Evolutionary conservation across 1,140 invertebrate species (phyloP).

Genomic region (Trichonephila inaurata): DNA sequence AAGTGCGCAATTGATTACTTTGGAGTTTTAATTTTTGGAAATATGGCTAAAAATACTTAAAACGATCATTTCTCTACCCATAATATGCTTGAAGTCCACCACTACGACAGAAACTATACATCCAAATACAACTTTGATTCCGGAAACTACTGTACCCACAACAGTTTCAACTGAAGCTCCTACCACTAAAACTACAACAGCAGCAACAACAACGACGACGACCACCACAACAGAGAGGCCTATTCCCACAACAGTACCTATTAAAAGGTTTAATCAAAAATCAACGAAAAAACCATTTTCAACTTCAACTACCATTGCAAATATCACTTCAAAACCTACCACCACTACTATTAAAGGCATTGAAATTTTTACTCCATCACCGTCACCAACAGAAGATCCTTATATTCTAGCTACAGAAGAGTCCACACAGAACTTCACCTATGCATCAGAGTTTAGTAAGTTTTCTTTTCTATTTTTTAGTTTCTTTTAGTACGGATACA

Average conservation of each 20-base stretch:
- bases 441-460: slow-evolving; percentile 62
- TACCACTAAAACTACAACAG: not conserved
- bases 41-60: not conserved
- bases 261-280: slow-evolving; percentile 53
- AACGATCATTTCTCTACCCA: not conserved
- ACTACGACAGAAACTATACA: slow-evolving; percentile 23
- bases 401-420: slow-evolving; percentile 46
- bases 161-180: slow-evolving; percentile 17
- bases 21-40: no score
- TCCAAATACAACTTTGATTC: slow-evolving; percentile 10
- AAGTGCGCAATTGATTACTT: not conserved
- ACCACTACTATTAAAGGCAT: slow-evolving; percentile 3
- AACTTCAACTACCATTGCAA: not conserved
- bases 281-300: slow-evolving; percentile 55
- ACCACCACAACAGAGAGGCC: slow-evolving; percentile 42
- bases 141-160: slow-evolving; percentile 42
- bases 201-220: slow-evolving; percentile 20
- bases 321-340: slow-evolving; percentile 2
- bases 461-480: not conserved
- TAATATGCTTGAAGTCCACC: not conserved
- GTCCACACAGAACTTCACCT: slow-evolving; percentile 42
- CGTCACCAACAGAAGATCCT: not conserved
- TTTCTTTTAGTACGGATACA: no score
- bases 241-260: not conserved
- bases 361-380: slow-evolving; percentile 34